Percentiles rank a stretch among this genome's conserved stretches.
Evolutionary conservation across 2,113 vertebrate genomes (phyloP).

Genomic region (Ceratotherium simum): DNA sequence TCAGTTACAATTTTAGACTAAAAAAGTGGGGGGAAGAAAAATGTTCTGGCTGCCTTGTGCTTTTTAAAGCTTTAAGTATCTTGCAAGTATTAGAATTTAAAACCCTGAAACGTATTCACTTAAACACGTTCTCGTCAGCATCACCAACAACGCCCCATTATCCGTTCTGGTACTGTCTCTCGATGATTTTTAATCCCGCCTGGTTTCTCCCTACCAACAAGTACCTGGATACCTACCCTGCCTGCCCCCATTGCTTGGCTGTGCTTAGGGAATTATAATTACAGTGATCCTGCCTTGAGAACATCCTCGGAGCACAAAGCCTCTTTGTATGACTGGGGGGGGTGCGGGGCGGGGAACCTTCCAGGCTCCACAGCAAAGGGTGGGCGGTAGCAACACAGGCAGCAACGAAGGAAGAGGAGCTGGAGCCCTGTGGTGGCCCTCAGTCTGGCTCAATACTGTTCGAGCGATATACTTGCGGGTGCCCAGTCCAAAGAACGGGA

Average conservation of each 20-base stretch:
- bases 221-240: constrained; percentile 75
- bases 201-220: constrained; percentile 73
- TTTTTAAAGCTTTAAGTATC: constrained; percentile 65
- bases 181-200: constrained; percentile 75
- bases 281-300: constrained; percentile 74
- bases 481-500: background rate
- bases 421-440: background rate
- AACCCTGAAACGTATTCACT: constrained; percentile 67
- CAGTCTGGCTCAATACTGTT: background rate
- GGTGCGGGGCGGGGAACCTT: too few relatives aligned
- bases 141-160: constrained; percentile 64
- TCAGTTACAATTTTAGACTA: constrained; percentile 58
- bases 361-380: constrained; percentile 36
- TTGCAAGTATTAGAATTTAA: constrained; percentile 67
- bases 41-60: constrained; percentile 9
- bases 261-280: constrained; percentile 79
- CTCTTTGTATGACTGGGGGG: constrained; percentile 65
- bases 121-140: constrained; percentile 47
- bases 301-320: constrained; percentile 76
- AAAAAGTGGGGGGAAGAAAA: background rate
- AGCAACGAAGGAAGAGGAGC: background rate
- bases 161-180: constrained; percentile 65
- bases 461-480: background rate
- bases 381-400: constrained; percentile 43
- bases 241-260: constrained; percentile 68